Evolutionary conservation across 2,888 invertebrate species (phyloP), one percentile per base, ranked within the genome.

Genomic region (Amorpha juglandis): DNA sequence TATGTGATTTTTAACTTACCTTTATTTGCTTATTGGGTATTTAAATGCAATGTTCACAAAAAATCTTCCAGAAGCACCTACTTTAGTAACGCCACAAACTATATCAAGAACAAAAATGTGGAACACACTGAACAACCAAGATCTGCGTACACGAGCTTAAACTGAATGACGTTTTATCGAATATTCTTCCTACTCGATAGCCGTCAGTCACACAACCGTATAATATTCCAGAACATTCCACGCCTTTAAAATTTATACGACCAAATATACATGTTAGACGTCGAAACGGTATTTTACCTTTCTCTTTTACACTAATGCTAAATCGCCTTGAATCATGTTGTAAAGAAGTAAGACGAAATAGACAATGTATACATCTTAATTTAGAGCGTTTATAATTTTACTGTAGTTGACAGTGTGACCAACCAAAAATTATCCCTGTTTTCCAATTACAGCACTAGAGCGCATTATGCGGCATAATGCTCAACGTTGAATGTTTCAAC

Each of bases 141-240:
- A 11, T 58, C 42, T 21, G 19, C 58, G 68, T 63, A 69, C 47
- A 63, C 35, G 33, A 16, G 33, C 48, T n/a, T 48, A 11, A 3
- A 67, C 47, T 66, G 19, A 42, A 58, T 58, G 58, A 58, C 58
- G 58, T 58, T 58, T 70, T 67, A 63, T 64, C 50, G 64, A 66
- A 71, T 58, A 21, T 45, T 63, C 62, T 63, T 66, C 50, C 0
- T 50, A 21, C 11, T 9, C 33, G 63, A 33, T 47, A 52, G 51
- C 69, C 70, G 71, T 75, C 70, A 70, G 67, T 68, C 67, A 73
- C 70, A 70, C 63, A 71, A n/a, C n/a, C n/a, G n/a, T n/a, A n/a
- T n/a, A n/a, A n/a, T 51, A 62, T 80, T 83, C 82, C 73, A 81
- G 82, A 83, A 83, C 71, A 73, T 83, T 83, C 82, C 69, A 72